Base-by-base conservation (phyloP, 2,888 invertebrate genomes). In the Abrostola tripartita region DNA sequence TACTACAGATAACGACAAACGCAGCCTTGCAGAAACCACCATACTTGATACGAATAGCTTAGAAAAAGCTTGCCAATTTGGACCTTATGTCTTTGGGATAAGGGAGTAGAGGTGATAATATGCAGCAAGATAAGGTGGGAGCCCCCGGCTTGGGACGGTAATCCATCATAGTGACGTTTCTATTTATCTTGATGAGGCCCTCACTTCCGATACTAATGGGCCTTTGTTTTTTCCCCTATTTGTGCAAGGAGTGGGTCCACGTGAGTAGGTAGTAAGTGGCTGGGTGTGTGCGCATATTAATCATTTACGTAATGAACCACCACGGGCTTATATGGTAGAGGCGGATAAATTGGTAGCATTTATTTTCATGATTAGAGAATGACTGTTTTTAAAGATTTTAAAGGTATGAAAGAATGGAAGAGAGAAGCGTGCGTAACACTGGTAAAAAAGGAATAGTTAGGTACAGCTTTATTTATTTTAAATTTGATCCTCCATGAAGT, bases 161-260 rank as follows among this genome's bases (percentile, higher is more conserved):
- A 94, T 94, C 93, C 89, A 93, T 94, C 93, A 94, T 90, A 81
- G 88, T 90, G 92, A 92, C 92, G 82, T 90, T 92, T 92, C 91
- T 93, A 93, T 93, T 93, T 93, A 93, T 93, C 93, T 90, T 92
- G 91, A 92, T 92, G 90, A 92, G 89, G 78, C 85, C 81, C 84
- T 84, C 89, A 91, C 91, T 92, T 92, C 90, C 90, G 87, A 86
- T 88, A 86, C 86, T 91, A 91, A 93, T 92, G 89, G 88, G 76
- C 76, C 84, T 87, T 86, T 90, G 85, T 88, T 90, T 89, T 90
- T 88, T 79, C 65, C 71, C 74, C 71, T 71, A 38, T 74, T 62
- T 75, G 52, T 61, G 57, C 56, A 37, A 59, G 54, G 57, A 71
- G 68, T 52, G 56, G 59, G 50, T 35, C 35, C 41, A 40, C 42